phyloP scores from a whole-genome alignment of 2,888 invertebrate genomes.

The Eupithecia exiguata region DNA sequence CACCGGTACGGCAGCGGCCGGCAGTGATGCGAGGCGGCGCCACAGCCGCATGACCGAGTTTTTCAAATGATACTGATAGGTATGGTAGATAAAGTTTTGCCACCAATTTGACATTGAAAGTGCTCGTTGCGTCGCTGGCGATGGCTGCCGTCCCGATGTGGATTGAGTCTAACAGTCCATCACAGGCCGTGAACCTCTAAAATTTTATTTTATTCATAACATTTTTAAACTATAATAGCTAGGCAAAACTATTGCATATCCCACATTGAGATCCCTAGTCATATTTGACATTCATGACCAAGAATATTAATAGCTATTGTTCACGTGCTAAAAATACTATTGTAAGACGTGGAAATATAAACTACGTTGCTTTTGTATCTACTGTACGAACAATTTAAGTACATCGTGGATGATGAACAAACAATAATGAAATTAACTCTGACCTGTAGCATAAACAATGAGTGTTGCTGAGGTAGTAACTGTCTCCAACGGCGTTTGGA shows the following conservation, averaged over 20 bases:
- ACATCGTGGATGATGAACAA: background rate
- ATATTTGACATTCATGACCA: background rate
- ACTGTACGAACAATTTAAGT: background rate
- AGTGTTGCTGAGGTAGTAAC: slow-evolving; percentile 68
- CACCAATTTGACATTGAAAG: background rate
- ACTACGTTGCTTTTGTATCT: background rate
- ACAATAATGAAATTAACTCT: slow-evolving; percentile 1
- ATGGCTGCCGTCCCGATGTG: background rate
- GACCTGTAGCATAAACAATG: slow-evolving; percentile 75
- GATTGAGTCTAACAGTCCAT: background rate
- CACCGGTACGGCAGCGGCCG: background rate
- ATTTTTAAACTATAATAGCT: background rate
- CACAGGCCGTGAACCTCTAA: background rate
- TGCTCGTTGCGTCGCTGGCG: background rate
- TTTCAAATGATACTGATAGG: background rate
- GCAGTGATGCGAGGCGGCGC: background rate
- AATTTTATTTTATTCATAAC: background rate
- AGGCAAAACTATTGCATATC: background rate
- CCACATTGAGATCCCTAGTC: background rate
- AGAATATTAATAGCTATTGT: background rate
- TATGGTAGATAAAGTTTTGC: background rate
- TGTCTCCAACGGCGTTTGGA: slow-evolving; percentile 64
- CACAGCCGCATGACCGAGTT: background rate
- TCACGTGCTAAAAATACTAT: slow-evolving; percentile 1
- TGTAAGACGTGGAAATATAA: background rate